Conservation (phyloP, 2,113 vertebrate species). For the Brachyistius frenatus region DNA sequence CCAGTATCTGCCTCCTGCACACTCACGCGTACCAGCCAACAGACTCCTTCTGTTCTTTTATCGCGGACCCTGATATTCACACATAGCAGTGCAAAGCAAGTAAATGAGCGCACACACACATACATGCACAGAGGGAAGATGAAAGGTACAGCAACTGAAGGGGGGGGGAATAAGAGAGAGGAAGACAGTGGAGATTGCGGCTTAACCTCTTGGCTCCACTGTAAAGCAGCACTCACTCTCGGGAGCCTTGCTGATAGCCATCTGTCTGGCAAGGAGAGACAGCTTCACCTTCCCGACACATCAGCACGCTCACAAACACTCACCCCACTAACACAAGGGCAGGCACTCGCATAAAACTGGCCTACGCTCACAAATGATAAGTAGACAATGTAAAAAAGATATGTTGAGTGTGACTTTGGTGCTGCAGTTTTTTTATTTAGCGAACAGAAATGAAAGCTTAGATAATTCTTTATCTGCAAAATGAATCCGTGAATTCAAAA, state of each 20-base stretch:
- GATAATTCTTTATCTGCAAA: constrained; percentile 28
- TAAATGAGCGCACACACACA: constrained; percentile 55
- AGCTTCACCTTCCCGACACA: constrained; percentile 65
- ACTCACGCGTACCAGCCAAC: constrained; percentile 68
- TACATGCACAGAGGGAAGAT: constrained; percentile 54
- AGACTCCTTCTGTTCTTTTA: constrained; percentile 81
- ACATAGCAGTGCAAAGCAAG: constrained; percentile 63
- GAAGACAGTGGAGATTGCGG: constrained; percentile 75
- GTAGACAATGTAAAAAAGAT: constrained; percentile 13
- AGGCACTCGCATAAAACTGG: constrained; percentile 38
- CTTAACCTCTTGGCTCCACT: constrained; percentile 74
- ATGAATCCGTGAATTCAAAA: constrained; percentile 36
- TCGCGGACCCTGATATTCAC: constrained; percentile 71
- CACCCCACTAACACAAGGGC: constrained; percentile 49
- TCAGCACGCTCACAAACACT: constrained; percentile 58
- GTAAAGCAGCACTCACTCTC: constrained; percentile 72
- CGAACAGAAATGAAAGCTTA: constrained; percentile 31
- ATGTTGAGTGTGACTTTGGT: constrained; percentile 19
- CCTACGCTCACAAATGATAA: constrained; percentile 18
- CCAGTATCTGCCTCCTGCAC: constrained; percentile 80
- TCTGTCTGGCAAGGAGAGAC: constrained; percentile 72
- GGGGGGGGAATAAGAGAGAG: constrained; percentile 58
- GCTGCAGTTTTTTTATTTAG: constrained; percentile 3
- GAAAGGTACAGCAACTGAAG: constrained; percentile 67
- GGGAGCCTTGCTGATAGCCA: constrained; percentile 75